Evolutionary conservation across 2,113 vertebrate species (phyloP), one percentile per base, ranked within the genome.

Genomic region (Fukomys damarensis): DNA sequence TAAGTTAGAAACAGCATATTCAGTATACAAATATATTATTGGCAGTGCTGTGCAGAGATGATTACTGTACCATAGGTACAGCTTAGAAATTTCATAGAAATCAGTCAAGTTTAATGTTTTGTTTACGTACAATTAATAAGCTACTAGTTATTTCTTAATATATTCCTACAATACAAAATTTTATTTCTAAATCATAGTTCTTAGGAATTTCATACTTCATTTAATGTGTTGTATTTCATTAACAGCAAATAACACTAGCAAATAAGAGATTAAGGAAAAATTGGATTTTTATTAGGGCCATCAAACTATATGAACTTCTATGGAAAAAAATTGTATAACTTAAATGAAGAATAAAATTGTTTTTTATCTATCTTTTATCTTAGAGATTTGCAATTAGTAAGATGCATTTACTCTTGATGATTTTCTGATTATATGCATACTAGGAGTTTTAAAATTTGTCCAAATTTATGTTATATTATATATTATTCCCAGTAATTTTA

Each of bases 251-350:
- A 95, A 38, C 3, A 43, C 10, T 89, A 93, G 28, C 14, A 83
- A 88, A 91, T 92, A 77, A 92, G 86, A 97, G 32, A 91, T 19
- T 68, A 84, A 94, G 72, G 63, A 66, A 54, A 88, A 65, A 61
- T 35, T 86, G 10, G 32, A 32, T 59, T 89, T 96, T 87, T 83
- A 85, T 94, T 96, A 68, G 61, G 28, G 1, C 20, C 19, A 68
- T 84, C 22, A 66, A 77, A 83, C 61, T 91, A 24, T 49, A 81
- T 89, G n/a, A 90, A 93, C 20, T 63, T 74, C 74, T 89, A 8
- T 58, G 20, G 83, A 38, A 63, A 38, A 63, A 74, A 83, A 7
- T 24, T 81, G 24, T 5, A 24, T 90, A 65, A 80, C 46, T 96
- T 80, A 93, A 88, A 68, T n/a, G 19, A 86, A 91, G 12, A 93